Percentiles rank a stretch among this genome's conserved stretches.
phyloP scores from a whole-genome alignment of 2,888 invertebrate genomes.

The Sinopyrophorus schimmeli region DNA sequence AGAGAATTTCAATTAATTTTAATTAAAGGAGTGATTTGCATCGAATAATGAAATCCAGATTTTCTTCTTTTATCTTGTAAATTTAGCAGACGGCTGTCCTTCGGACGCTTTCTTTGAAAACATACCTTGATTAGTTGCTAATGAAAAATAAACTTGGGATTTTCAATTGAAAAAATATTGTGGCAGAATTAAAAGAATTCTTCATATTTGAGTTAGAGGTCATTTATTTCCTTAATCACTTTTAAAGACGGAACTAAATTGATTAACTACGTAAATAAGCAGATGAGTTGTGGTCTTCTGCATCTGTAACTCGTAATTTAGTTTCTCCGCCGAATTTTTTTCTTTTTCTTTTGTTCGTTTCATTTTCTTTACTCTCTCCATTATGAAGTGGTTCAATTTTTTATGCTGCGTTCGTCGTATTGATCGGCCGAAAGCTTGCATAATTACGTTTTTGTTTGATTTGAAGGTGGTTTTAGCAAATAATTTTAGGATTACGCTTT shows the following conservation, averaged over 20 bases:
- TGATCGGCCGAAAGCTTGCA: conserved; percentile 13
- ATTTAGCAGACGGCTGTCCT: not conserved
- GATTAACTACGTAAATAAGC: conserved; percentile 23
- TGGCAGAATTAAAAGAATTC: too few species aligned
- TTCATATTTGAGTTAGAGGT: conserved; percentile 7
- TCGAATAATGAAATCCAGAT: conserved; percentile 12
- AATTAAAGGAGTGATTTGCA: conserved; percentile 13
- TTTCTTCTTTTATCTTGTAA: conserved; percentile 5
- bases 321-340: conserved; percentile 4
- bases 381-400: conserved; percentile 5
- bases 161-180: too few species aligned
- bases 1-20: conserved; percentile 9
- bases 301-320: conserved; percentile 16
- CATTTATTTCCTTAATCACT: conserved; percentile 21
- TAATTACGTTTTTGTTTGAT: conserved; percentile 14
- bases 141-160: too few species aligned
- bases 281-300: conserved; percentile 11
- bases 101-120: too few species aligned
- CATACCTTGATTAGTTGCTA: too few species aligned
- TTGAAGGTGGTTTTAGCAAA: conserved; percentile 3
- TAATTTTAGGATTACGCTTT: too few species aligned
- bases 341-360: conserved; percentile 4
- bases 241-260: conserved; percentile 13
- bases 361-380: conserved; percentile 1
- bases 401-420: conserved; percentile 12